These are phyloP conservation scores for Pogonomyrmex barbatus DNA, from an alignment of 1,140 invertebrate genomes.

Conservation along the genomic window DNA sequence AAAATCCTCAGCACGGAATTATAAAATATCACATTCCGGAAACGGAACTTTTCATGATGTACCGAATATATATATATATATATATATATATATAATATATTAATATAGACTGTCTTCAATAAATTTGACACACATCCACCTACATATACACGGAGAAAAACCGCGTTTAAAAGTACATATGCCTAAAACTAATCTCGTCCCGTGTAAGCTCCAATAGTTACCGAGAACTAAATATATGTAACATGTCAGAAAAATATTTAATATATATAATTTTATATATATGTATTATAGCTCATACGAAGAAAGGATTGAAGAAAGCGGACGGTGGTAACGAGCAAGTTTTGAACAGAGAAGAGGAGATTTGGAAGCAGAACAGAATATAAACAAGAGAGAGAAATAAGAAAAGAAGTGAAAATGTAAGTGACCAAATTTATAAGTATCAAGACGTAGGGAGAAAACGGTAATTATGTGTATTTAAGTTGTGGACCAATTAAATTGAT, in stretches of 20 bases:
- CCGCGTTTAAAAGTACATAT: constrained; percentile 35
- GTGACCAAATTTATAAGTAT: neutral
- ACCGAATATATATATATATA: constrained; percentile 8
- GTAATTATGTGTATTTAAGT: neutral
- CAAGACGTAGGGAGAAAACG: neutral
- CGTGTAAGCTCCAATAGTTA: constrained; percentile 57
- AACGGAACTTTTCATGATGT: constrained; percentile 20
- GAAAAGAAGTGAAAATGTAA: neutral
- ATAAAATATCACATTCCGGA: constrained; percentile 33
- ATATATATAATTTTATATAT: neutral
- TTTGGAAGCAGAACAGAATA: neutral
- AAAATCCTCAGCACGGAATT: neutral
- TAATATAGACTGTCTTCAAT: neutral
- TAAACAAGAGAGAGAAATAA: neutral
- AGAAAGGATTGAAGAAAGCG: neutral
- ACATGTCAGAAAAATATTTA: constrained; percentile 15
- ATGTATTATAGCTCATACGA: constrained; percentile 9
- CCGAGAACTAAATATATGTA: neutral
- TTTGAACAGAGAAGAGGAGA: constrained; percentile 3
- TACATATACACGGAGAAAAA: neutral
- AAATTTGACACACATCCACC: constrained; percentile 1
- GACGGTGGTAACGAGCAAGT: neutral
- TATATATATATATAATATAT: neutral
- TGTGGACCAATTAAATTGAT: neutral
- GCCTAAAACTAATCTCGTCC: constrained; percentile 28